Conservation (phyloP, 2,113 vertebrate species). For the Puma concolor region DNA sequence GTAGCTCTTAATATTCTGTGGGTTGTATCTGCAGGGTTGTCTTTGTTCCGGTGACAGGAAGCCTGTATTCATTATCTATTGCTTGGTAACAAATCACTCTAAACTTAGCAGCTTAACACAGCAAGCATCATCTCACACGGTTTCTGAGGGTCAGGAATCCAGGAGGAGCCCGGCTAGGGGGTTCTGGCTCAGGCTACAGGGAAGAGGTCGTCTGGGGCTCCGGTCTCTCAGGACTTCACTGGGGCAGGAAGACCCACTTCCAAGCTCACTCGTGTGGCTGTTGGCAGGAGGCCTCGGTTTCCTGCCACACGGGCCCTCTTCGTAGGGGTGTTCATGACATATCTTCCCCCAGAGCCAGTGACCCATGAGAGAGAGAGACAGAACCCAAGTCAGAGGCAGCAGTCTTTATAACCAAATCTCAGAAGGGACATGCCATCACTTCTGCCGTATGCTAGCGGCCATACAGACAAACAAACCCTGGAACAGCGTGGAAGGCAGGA, state of each 20-base stretch:
- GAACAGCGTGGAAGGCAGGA: neutral
- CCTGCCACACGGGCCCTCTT: neutral
- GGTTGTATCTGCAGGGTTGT: neutral
- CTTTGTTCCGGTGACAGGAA: neutral
- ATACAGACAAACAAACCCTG: neutral
- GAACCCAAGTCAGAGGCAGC: neutral
- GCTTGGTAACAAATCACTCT: slow-evolving; percentile 33
- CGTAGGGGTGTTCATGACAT: neutral
- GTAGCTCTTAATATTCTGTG: neutral
- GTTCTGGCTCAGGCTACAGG: neutral
- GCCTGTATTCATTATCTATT: neutral
- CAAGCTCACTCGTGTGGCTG: neutral
- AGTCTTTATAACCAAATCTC: slow-evolving; percentile 18
- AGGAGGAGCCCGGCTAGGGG: neutral
- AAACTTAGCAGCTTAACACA: neutral
- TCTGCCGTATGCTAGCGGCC: neutral
- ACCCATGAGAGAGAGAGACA: neutral
- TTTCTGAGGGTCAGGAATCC: neutral
- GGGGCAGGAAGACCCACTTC: neutral
- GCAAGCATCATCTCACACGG: neutral
- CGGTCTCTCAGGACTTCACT: neutral
- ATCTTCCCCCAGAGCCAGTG: neutral
- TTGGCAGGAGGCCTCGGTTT: neutral
- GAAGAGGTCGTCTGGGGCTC: neutral
- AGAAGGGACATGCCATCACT: neutral